Base-by-base conservation (phyloP, 2,113 vertebrate genomes). In the Crypturellus undulatus region DNA sequence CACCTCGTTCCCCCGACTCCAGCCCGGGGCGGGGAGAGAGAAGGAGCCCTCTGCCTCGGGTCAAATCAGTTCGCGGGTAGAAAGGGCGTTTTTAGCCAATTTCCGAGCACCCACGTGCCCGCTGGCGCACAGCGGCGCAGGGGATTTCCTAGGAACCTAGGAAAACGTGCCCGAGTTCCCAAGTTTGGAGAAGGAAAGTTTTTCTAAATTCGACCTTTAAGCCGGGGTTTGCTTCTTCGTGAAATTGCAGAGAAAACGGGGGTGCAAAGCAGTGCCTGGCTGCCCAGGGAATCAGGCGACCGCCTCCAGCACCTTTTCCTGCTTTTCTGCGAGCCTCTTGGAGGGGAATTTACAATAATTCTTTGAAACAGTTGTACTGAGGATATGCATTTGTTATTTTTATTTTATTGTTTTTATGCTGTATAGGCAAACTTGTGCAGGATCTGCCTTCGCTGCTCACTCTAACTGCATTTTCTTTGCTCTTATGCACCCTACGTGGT, bases 241-340 rank as follows among this genome's bases (percentile, higher is more conserved):
- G 43, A 3, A 17, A 4, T 43, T 58, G n/a, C 24, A 42, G 47
- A 36, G 69, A 25, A 64, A 47, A 40, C 22, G 7, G 0, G 1
- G 0, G 32, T 15, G 18, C 5, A 19, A 12, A 60, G 1, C 0
- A 0, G 2, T 34, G 51, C 71, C 71, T 25, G 0, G 12, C 10
- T 22, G 26, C 22, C 43, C 8, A 17, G 34, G 42, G 4, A 9
- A 60, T 19, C 64, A 47, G 60, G 42, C 45, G 56, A 1, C 15
- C 45, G 28, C 0, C 0, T 2, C 43, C 6, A 1, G 7, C 28
- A 34, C 47, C 68, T 68, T 79, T 43, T 42, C 13, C 11, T 52
- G 0, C 14, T 85, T 87, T 59, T 72, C 5, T 52, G 76, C 70
- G 40, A 67, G 36, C n/a, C 79, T 3, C 6, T 84, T 28, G 5